Evolutionary conservation across 2,113 vertebrate species (phyloP), one percentile per base, ranked within the genome.

Genomic region (Plotosus lineatus): DNA sequence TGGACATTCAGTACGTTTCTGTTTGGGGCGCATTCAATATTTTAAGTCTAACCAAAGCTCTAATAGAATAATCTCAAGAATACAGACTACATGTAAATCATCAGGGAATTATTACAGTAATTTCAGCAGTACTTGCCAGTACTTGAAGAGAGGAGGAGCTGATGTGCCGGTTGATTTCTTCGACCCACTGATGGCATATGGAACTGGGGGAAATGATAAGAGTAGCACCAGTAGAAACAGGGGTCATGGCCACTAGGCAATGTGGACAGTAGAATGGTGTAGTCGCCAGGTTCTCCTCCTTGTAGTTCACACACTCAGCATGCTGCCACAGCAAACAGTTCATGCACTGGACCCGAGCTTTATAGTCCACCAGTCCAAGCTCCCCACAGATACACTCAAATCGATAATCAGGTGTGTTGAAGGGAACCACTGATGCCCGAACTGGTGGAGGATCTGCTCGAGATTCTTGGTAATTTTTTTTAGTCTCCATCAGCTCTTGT

Each of bases 111-210:
- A 51, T 33, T 36, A 51, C 46, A n/a, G n/a, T 51, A 73, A 73
- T 12, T 51, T 28, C 58, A 77, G 42, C 8, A 33, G 17, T 40
- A 12, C 91, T 92, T 85, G 98, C 98, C 97, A 99, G 91, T 76
- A 98, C 97, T 46, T 89, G 90, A 82, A 99, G 94, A 6, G 96
- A 97, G 3, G 97, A 95, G 0, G 95, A 97, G 60, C 92, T 93
- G 79, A 99, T 94, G 76, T 99, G 98, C 2, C 95, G 94, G 80
- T 96, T 97, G 90, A 99, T 98, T 90, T 99, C 98, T 85, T 99
- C 97, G 60, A 98, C 97, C 98, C 98, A 99, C 86, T 99, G 98
- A 87, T 98, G 97, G 89, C 98, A 99, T 89, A 99, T 99, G 82
- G 97, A 99, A 90, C 97, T 98, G 0, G 97, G 97, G 0, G 97